Conservation (phyloP, 2,888 invertebrate genomes). For the Cantharis rustica region DNA sequence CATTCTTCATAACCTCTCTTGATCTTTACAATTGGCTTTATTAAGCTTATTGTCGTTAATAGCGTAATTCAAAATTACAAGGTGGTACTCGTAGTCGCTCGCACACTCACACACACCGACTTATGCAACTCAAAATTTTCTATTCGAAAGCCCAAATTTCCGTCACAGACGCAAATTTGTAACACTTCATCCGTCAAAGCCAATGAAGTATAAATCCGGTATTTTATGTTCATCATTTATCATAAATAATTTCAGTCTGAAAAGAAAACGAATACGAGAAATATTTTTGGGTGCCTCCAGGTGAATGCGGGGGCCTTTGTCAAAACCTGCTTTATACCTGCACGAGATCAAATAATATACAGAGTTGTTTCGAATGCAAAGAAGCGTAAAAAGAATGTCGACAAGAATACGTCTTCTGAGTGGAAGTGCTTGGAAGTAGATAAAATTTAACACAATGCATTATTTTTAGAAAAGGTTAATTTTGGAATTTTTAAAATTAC, state of each 20-base stretch:
- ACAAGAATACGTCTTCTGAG: neutral
- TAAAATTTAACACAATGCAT: neutral
- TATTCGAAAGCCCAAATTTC: neutral
- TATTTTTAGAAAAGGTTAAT: neutral
- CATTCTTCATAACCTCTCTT: constrained; percentile 49
- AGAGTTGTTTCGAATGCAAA: constrained; percentile 13
- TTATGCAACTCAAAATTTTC: neutral
- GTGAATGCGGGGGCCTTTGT: constrained; percentile 28
- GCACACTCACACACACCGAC: neutral
- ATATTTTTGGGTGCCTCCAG: constrained; percentile 25
- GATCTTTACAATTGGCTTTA: constrained; percentile 50
- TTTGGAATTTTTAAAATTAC: neutral
- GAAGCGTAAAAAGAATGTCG: constrained; percentile 25
- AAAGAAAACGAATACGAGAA: constrained; percentile 23
- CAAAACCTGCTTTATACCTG: constrained; percentile 28
- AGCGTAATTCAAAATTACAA: constrained; percentile 41
- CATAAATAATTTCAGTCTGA: constrained; percentile 25
- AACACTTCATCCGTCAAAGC: constrained; percentile 24
- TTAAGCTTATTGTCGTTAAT: constrained; percentile 45
- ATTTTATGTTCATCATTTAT: constrained; percentile 31
- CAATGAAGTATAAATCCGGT: constrained; percentile 31
- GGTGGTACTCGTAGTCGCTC: constrained; percentile 36
- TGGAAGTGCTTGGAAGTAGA: neutral
- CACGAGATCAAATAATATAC: constrained; percentile 15
- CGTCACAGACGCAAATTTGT: neutral